Evolutionary conservation across 2,888 invertebrate species (phyloP).

Genomic region (Drosophila ustulata): DNA sequence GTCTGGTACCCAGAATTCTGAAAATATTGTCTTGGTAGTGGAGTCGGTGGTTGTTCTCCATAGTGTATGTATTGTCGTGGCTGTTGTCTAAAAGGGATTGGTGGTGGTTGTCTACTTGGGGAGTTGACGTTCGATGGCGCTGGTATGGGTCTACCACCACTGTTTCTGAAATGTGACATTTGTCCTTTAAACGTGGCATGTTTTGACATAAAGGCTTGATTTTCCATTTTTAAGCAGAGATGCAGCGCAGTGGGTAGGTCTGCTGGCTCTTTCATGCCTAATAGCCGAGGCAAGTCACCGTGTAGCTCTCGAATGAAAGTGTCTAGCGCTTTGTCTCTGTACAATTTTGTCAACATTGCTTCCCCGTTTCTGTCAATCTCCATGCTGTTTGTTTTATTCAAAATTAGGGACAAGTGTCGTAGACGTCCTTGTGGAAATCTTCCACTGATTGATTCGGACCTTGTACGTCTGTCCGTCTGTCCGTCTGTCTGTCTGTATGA

Average conservation of each 20-base stretch:
- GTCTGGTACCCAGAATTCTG: too few relatives aligned
- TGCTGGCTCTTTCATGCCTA: too few relatives aligned
- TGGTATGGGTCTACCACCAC: neutral
- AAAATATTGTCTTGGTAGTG: too few relatives aligned
- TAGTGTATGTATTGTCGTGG: too few relatives aligned
- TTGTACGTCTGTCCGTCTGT: too few relatives aligned
- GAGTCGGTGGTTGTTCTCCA: too few relatives aligned
- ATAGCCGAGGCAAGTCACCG: too few relatives aligned
- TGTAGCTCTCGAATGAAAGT: too few relatives aligned
- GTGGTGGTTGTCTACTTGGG: neutral
- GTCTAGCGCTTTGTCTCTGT: neutral
- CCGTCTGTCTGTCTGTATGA: too few relatives aligned
- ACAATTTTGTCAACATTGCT: neutral
- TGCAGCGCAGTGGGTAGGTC: too few relatives aligned
- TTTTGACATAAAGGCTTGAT: too few relatives aligned
- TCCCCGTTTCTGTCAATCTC: neutral
- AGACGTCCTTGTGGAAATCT: neutral
- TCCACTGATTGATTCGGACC: neutral
- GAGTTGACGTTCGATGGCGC: neutral
- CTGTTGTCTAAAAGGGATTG: neutral
- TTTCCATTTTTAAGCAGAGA: too few relatives aligned
- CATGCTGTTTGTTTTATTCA: neutral
- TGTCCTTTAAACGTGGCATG: neutral
- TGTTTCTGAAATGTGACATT: neutral
- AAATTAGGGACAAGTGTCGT: neutral